Conservation (phyloP, 2,797 vertebrate species). For the Alosa sapidissima region DNA sequence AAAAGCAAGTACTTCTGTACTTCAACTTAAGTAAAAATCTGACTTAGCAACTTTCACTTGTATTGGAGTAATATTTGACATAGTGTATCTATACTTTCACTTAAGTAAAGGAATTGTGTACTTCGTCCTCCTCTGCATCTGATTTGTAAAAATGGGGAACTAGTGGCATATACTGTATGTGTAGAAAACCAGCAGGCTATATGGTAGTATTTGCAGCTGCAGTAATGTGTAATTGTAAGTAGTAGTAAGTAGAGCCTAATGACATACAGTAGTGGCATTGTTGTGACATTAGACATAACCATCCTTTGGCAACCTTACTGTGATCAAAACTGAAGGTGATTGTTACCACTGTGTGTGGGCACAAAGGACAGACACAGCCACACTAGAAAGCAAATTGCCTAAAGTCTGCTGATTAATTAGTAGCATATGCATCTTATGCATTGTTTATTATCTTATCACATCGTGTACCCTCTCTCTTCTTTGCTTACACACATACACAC, state of each 20-base stretch:
- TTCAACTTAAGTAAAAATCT: too few relatives aligned
- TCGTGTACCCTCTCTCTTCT: neutral
- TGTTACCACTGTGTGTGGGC: neutral
- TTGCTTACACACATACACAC: too few relatives aligned
- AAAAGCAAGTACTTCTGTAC: too few relatives aligned
- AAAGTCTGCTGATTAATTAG: neutral
- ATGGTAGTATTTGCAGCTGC: neutral
- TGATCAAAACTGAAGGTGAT: neutral
- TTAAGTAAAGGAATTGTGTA: too few relatives aligned
- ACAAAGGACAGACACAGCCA: neutral
- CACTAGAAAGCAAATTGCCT: neutral
- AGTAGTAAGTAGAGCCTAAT: neutral
- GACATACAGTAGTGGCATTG: neutral
- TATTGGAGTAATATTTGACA: too few relatives aligned
- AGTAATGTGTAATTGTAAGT: neutral
- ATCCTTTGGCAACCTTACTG: neutral
- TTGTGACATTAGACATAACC: neutral
- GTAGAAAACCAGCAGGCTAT: neutral
- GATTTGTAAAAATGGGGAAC: neutral
- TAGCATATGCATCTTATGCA: neutral
- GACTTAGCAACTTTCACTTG: too few relatives aligned
- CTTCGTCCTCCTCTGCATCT: too few relatives aligned
- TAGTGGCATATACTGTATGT: neutral
- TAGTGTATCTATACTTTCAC: too few relatives aligned
- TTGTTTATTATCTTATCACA: too few relatives aligned